These are phyloP conservation scores for Lepidochitona cinerea DNA, from an alignment of 2,888 invertebrate genomes.

Conservation along the genomic window DNA sequence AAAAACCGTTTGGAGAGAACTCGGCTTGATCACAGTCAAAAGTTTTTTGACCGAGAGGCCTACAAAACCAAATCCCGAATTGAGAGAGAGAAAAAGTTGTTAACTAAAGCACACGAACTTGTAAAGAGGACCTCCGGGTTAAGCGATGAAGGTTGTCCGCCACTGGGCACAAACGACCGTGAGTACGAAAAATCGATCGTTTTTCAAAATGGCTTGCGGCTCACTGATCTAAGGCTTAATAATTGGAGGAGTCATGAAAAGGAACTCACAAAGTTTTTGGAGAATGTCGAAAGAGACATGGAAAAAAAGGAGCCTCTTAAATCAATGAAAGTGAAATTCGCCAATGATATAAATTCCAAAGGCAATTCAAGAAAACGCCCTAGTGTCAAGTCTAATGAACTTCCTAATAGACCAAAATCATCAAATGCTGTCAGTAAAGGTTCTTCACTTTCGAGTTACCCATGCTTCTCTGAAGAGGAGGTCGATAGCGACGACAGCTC, in stretches of 20 bases:
- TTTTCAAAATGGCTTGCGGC: slow-evolving; percentile 32
- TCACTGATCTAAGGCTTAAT: slow-evolving; percentile 40
- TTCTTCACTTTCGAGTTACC: no score
- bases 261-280: slow-evolving; percentile 35
- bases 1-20: slow-evolving; percentile 44
- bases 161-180: slow-evolving; percentile 37
- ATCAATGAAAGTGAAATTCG: background rate
- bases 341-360: no score
- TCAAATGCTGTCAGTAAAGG: no score
- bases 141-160: slow-evolving; percentile 41
- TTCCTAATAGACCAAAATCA: no score
- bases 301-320: background rate
- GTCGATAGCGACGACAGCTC: no score
- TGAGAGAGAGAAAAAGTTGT: slow-evolving; percentile 40
- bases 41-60: slow-evolving; percentile 38
- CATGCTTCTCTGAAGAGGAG: no score
- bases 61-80: slow-evolving; percentile 35
- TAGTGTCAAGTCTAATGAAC: no score
- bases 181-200: slow-evolving; percentile 38
- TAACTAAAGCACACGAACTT: slow-evolving; percentile 35
- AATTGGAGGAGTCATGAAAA: slow-evolving; percentile 44
- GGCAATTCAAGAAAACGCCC: no score
- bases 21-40: slow-evolving; percentile 35
- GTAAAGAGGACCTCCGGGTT: slow-evolving; percentile 46
- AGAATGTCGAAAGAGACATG: background rate